Evolutionary conservation across 2,113 vertebrate genomes (phyloP).

Genomic region (Percopsis transmontana): DNA sequence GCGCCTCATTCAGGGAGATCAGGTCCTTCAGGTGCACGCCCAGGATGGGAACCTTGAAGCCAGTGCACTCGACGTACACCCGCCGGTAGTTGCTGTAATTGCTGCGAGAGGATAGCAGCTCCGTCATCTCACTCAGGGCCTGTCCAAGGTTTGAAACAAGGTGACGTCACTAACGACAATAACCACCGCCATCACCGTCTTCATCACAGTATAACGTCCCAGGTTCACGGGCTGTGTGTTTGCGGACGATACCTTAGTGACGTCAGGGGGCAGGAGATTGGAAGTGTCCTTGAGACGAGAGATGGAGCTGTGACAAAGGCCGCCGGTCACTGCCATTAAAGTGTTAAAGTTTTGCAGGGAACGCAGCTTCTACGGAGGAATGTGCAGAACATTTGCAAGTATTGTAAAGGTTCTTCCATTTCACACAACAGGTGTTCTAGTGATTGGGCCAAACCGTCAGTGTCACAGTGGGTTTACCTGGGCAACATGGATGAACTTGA

Average conservation of each 20-base stretch:
- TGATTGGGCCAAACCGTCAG: background rate
- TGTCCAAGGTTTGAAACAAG: conserved; percentile 41
- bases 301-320: conserved; percentile 90
- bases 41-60: conserved; percentile 89
- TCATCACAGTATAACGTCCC: background rate
- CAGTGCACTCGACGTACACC: conserved; percentile 79
- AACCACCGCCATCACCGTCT: background rate
- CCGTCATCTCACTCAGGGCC: conserved; percentile 87
- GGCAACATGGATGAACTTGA: conserved; percentile 89
- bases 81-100: conserved; percentile 88
- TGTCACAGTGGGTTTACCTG: conserved; percentile 75
- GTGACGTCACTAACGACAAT: background rate
- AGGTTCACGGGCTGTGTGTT: background rate
- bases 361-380: conserved; percentile 78
- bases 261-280: conserved; percentile 83
- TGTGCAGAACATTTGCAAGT: no score
- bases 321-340: conserved; percentile 90
- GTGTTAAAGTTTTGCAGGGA: conserved; percentile 91
- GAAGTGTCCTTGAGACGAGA: conserved; percentile 91
- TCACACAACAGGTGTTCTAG: background rate
- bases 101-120: conserved; percentile 86
- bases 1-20: conserved; percentile 86
- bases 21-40: conserved; percentile 93
- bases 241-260: conserved; percentile 81
- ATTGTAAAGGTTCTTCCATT: background rate